phyloP scores from a whole-genome alignment of 2,888 invertebrate genomes.

The Polymixis lichenea region DNA sequence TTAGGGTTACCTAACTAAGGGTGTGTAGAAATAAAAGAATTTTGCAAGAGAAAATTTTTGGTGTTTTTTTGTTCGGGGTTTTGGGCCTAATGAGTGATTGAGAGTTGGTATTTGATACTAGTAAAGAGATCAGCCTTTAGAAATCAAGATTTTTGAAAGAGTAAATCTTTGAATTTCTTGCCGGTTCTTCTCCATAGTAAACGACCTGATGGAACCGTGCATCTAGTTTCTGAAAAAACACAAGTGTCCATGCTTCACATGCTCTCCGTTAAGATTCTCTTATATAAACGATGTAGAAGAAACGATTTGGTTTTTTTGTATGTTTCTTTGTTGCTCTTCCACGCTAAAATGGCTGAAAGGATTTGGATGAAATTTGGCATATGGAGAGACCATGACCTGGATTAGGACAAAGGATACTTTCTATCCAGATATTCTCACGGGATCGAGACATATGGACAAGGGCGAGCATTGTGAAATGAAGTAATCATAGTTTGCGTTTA shows the following conservation, averaged over 20 bases:
- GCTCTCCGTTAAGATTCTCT: background rate
- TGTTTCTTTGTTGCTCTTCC: no score
- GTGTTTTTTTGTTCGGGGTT: slow-evolving; percentile 22
- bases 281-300: background rate
- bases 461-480: no score
- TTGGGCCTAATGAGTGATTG: slow-evolving; percentile 28
- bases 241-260: background rate
- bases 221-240: background rate
- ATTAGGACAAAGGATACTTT: no score
- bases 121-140: no score
- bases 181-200: background rate
- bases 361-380: no score
- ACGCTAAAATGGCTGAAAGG: no score
- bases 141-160: background rate
- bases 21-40: slow-evolving; percentile 54
- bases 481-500: background rate
- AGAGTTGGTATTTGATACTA: slow-evolving; percentile 20
- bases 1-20: slow-evolving; percentile 56
- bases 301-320: no score
- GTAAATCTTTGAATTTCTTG: background rate
- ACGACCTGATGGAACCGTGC: background rate
- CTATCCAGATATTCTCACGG: no score
- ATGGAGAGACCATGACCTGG: no score
- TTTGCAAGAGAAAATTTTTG: slow-evolving; percentile 25
- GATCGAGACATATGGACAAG: no score